Evolutionary conservation across 2,888 invertebrate genomes (phyloP), one percentile per base, ranked within the genome.

Genomic region (Anodontia alba): DNA sequence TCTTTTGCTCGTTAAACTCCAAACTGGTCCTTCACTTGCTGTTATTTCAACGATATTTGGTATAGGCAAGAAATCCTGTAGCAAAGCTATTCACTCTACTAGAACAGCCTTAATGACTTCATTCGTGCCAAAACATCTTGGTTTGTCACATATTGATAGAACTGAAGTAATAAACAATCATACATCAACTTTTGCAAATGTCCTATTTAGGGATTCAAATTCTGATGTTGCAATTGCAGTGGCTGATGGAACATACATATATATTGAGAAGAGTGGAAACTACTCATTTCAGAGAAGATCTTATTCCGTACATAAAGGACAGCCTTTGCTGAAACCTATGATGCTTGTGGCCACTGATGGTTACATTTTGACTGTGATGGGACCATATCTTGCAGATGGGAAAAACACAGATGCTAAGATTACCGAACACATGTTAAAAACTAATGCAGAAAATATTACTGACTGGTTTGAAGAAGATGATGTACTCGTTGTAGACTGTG

Each of bases 321-420:
- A 81, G n/a, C 80, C 80, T 3, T 62, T 82, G 1, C 75, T 85
- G 20, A 84, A 86, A 72, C 81, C 84, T 20, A 83, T 86, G 84
- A 71, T 87, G 0, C 68, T 86, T 26, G 82, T 79, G 1, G 66
- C 78, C 15, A 81, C 82, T 23, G 81, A 79, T 23, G 82, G 82
- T 1, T 78, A 82, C 54, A 81, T 78, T 67, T 23, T 87, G 8
- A 54, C 77, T 36, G 71, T 84, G 8, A 2, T 83, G 17, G 82
- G 85, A 3, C 84, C 84, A 26, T 87, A 85, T 68, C 51, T 84
- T 17, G 57, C 79, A 17, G 83, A 84, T 67, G 54, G 54, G 26
- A 23, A 8, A 26, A 87, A 85, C 77, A 80, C 76, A 66, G 84
- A 84, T 67, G 76, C 80, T 3, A n/a, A 69, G 15, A 84, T 82